These are phyloP conservation scores for Lathronympha strigana DNA, from an alignment of 2,888 invertebrate species.

Conservation along the genomic window DNA sequence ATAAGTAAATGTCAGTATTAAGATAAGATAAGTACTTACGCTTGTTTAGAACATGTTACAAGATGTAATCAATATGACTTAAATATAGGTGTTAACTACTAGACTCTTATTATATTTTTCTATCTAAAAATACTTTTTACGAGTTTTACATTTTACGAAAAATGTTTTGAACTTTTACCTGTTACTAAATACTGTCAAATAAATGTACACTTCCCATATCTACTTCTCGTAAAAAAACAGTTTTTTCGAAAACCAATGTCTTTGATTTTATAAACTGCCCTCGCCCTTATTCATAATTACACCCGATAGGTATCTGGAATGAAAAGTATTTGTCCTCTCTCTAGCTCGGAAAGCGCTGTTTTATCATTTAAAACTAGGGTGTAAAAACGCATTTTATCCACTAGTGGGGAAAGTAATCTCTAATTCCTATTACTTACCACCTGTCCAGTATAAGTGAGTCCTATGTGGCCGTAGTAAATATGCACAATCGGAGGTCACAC, in stretches of 20 bases:
- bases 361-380: no score
- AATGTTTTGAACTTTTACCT: constrained; percentile 50
- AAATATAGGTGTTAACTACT: constrained; percentile 65
- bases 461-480: no score
- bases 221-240: constrained; percentile 7
- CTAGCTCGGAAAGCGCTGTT: no score
- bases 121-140: constrained; percentile 69
- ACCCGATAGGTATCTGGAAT: no score
- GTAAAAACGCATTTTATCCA: no score
- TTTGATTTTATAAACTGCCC: not conserved
- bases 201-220: constrained; percentile 15
- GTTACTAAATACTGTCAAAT: constrained; percentile 47
- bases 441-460: no score
- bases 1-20: constrained; percentile 57
- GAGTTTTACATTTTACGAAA: constrained; percentile 60
- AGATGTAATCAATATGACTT: constrained; percentile 47
- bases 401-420: no score
- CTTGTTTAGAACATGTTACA: constrained; percentile 51
- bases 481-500: no score
- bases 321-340: no score
- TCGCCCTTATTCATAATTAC: not conserved
- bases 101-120: constrained; percentile 79
- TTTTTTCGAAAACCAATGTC: not conserved
- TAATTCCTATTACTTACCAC: no score
- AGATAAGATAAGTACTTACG: constrained; percentile 44